Evolutionary conservation across 64 coral and sea anemone species (phyloP), one percentile per base, ranked within the genome.

Genomic region (Montipora sp.): DNA sequence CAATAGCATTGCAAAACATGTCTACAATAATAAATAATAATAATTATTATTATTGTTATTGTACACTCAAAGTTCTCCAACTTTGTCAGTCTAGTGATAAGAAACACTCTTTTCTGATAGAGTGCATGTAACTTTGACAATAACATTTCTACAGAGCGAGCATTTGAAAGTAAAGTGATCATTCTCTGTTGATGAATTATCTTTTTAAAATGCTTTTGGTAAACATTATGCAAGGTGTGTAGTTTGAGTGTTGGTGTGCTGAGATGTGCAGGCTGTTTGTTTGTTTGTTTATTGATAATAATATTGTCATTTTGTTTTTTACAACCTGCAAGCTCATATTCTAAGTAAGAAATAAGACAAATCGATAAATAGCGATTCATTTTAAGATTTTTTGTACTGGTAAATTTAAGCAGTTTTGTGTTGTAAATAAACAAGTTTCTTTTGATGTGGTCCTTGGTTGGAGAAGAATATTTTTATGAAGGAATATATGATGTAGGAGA

Each of bases 381-480:
- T 83, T 83, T 49, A 68, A 85, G 19, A 44, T 13, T 49, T 67
- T 69, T 85, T 85, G 63, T 85, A 85, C 63, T 85, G 46, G 61
- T 72, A 71, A 71, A 66, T 7, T 22, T 27, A 66, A 45, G 46
- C 9, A 18, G 36, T 83, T 67, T 85, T 57, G 72, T 68, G 82
- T 85, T 85, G 82, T 85, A 85, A 85, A 85, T 85, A 85, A 85
- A 85, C 65, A n/a, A 3, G 47, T 85, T 85, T 85, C 63, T 85
- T 85, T 85, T 71, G 82, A 85, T 49, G 65, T 5, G 65, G 19
- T 85, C 36, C 47, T 8, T 81, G 6, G 4, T 5, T 48, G 53
- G 27, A 43, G 11, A 12, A 16, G 22, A 43, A 2, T 18, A 3
- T 72, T 72, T 72, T 72, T 7, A 18, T 19, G 67, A 19, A 19